These are phyloP conservation scores for Saccostrea glomerata DNA, from an alignment of 1,140 invertebrate genomes.

Conservation along the genomic window DNA sequence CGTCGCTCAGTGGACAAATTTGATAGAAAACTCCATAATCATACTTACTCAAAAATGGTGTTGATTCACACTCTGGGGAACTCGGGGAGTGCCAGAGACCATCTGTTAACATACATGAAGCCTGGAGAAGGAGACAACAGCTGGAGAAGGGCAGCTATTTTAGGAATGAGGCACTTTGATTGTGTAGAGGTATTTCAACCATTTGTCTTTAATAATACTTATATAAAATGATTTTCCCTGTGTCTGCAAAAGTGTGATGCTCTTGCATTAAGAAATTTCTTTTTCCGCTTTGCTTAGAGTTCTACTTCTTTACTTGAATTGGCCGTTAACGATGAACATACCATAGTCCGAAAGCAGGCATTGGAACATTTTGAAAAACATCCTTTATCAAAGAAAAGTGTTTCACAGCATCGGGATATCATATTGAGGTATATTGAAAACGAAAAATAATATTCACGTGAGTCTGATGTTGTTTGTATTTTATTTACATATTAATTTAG, in stretches of 20 bases:
- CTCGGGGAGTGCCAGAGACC: background rate
- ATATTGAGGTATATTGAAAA: background rate
- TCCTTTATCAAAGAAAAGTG: slow-evolving; percentile 5
- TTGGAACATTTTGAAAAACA: slow-evolving; percentile 2
- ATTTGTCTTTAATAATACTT: background rate
- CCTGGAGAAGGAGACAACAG: slow-evolving; percentile 4
- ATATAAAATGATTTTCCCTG: too few relatives aligned
- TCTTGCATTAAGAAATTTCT: too few relatives aligned
- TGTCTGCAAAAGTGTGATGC: too few relatives aligned
- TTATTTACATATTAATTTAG: too few relatives aligned
- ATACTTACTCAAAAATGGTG: slow-evolving; percentile 30
- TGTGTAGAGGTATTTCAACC: slow-evolving; percentile 33
- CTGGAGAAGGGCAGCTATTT: slow-evolving; percentile 37
- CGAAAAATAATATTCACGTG: too few relatives aligned
- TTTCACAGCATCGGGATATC: background rate
- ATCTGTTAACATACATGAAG: slow-evolving; percentile 23
- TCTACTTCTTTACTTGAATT: background rate
- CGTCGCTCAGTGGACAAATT: slow-evolving; percentile 28
- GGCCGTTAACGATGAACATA: background rate
- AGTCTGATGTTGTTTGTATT: too few relatives aligned
- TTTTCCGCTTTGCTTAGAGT: background rate
- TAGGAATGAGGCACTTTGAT: background rate
- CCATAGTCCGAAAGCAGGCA: background rate
- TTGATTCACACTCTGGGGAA: slow-evolving; percentile 41
- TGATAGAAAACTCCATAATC: background rate